phyloP scores from a whole-genome alignment of 2,113 vertebrate species.

The Boleophthalmus pectinirostris region DNA sequence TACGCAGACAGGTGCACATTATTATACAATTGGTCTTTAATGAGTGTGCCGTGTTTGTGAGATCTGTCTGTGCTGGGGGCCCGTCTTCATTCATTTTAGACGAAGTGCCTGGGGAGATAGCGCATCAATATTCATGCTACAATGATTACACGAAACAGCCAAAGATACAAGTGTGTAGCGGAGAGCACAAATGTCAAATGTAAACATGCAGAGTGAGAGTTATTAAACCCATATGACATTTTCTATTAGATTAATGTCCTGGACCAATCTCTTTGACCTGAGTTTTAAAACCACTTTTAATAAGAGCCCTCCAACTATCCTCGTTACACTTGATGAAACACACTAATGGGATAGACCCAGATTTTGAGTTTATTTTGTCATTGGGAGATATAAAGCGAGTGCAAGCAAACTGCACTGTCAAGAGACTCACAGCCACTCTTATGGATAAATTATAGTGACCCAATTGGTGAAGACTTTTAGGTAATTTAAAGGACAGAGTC shows the following conservation, averaged over 20 bases:
- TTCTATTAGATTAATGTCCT: constrained; percentile 63
- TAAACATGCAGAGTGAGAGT: constrained; percentile 72
- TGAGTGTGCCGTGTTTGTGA: constrained; percentile 72
- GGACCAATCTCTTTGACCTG: constrained; percentile 50
- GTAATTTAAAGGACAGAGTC: no score
- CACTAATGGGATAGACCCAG: constrained; percentile 17
- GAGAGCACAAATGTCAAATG: constrained; percentile 71
- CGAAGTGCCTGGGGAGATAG: constrained; percentile 72
- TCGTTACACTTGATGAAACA: constrained; percentile 33
- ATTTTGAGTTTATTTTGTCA: neutral
- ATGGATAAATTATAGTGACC: no score
- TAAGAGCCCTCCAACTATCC: constrained; percentile 43
- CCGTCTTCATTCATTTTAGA: constrained; percentile 75
- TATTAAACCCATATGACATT: constrained; percentile 63
- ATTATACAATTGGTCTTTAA: constrained; percentile 74
- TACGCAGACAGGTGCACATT: constrained; percentile 70
- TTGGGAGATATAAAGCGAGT: neutral
- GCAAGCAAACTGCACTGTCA: neutral
- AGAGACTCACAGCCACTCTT: neutral
- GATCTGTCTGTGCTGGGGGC: constrained; percentile 62
- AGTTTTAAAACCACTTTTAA: constrained; percentile 52
- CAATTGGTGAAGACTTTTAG: no score
- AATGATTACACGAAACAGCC: constrained; percentile 64
- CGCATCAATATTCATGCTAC: constrained; percentile 74
- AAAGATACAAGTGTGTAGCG: constrained; percentile 57